Percentiles rank a stretch among this genome's conserved stretches.
Evolutionary conservation across 2,797 vertebrate genomes (phyloP).

Genomic region (Xenops minutus): DNA sequence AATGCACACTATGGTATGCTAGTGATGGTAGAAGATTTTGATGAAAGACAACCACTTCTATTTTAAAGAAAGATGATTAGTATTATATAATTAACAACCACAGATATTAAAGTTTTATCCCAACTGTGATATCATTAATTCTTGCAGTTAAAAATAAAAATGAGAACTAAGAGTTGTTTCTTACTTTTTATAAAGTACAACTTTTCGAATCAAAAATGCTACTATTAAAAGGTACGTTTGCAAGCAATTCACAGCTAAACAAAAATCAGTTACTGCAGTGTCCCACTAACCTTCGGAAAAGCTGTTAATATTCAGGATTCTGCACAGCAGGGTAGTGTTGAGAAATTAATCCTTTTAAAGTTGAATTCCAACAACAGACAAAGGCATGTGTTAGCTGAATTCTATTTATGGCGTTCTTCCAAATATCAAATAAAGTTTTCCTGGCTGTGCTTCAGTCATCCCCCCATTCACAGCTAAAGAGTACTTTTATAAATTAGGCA

Average conservation of each 20-base stretch:
- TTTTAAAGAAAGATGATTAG: background rate
- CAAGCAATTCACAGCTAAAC: background rate
- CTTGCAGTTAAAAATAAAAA: background rate
- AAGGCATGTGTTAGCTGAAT: constrained; percentile 42
- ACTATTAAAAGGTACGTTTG: background rate
- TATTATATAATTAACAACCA: background rate
- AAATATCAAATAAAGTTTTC: constrained; percentile 61
- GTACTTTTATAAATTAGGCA: constrained; percentile 15
- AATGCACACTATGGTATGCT: accelerated
- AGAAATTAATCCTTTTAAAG: constrained; percentile 63
- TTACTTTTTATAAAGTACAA: background rate
- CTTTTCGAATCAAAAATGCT: background rate
- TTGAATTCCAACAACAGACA: constrained; percentile 60
- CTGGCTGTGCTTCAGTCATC: constrained; percentile 44
- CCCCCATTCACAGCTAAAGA: constrained; percentile 47
- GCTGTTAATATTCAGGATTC: constrained; percentile 3
- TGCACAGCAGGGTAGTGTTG: background rate
- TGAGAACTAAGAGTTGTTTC: background rate
- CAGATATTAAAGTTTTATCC: background rate
- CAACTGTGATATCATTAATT: background rate
- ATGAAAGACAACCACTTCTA: background rate
- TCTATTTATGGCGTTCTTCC: constrained; percentile 41
- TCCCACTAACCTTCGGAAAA: background rate
- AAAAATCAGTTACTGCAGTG: background rate
- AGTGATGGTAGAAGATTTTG: background rate